These are phyloP conservation scores for Rafetus swinhoei DNA, from an alignment of 2,113 vertebrate species.

Conservation along the genomic window DNA sequence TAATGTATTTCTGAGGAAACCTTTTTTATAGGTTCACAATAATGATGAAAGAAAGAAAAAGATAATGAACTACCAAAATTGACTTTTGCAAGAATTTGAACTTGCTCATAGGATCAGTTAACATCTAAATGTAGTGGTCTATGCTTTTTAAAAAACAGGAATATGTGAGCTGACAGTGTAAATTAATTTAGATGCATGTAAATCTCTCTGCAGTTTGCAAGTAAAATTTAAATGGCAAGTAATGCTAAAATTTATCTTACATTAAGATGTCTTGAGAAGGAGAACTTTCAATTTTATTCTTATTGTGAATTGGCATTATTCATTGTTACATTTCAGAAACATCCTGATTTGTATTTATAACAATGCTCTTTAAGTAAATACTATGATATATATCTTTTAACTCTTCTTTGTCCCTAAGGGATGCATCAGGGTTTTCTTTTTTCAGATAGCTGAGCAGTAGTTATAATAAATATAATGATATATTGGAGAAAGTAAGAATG, in stretches of 20 bases:
- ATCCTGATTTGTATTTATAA: neutral
- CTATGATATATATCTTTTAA: neutral
- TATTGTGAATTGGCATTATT: neutral
- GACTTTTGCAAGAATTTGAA: neutral
- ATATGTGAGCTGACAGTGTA: neutral
- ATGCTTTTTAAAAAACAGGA: neutral
- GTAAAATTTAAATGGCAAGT: neutral
- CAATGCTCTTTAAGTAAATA: rapidly evolving
- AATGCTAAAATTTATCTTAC: neutral
- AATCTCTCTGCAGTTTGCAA: constrained; percentile 19
- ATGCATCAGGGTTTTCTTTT: neutral
- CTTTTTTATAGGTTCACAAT: constrained; percentile 6
- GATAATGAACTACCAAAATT: neutral
- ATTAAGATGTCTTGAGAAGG: neutral
- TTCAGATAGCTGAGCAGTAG: neutral
- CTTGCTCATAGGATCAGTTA: neutral
- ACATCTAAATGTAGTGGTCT: neutral
- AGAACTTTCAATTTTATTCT: neutral
- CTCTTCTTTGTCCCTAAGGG: neutral
- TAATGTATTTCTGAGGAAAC: constrained; percentile 3
- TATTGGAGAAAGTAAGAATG: neutral
- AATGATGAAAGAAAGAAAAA: neutral
- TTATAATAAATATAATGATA: neutral
- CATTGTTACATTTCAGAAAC: neutral
- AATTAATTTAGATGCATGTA: neutral